These are phyloP conservation scores for Myotis planiceps DNA, from an alignment of 2,797 vertebrate genomes.

Conservation along the genomic window DNA sequence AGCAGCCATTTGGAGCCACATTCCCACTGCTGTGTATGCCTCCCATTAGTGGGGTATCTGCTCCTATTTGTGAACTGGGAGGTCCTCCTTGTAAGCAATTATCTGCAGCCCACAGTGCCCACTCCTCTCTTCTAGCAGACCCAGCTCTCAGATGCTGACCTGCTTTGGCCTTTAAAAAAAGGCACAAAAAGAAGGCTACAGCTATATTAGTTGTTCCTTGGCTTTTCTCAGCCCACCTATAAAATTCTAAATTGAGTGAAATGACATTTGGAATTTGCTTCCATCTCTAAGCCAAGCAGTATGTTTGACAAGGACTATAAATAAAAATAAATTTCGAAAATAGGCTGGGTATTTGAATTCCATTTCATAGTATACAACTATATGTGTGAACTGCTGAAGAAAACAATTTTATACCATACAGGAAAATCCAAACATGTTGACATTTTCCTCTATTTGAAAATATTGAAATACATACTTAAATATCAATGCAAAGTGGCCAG, in stretches of 20 bases:
- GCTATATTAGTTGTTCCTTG: neutral
- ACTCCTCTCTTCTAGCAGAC: neutral
- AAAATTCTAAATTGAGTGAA: conserved; percentile 17
- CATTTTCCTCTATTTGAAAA: neutral
- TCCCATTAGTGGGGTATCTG: neutral
- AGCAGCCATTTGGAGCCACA: neutral
- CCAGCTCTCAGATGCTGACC: neutral
- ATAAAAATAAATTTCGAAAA: conserved; percentile 27
- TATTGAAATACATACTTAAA: neutral
- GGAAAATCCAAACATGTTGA: neutral
- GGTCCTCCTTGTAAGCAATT: neutral
- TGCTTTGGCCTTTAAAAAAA: neutral
- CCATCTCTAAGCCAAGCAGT: neutral
- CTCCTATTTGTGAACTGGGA: neutral
- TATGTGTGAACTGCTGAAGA: neutral
- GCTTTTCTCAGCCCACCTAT: neutral
- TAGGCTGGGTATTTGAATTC: neutral
- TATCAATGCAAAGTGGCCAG: neutral
- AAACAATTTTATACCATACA: neutral
- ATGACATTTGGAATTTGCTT: conserved; percentile 21
- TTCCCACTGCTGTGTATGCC: no score
- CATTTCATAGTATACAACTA: neutral
- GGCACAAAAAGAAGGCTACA: neutral
- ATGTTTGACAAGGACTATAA: neutral
- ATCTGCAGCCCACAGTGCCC: neutral